Percentiles rank a stretch among this genome's conserved stretches.
Evolutionary conservation across 2,888 invertebrate genomes (phyloP).

Genomic region (Drosophila birchii): DNA sequence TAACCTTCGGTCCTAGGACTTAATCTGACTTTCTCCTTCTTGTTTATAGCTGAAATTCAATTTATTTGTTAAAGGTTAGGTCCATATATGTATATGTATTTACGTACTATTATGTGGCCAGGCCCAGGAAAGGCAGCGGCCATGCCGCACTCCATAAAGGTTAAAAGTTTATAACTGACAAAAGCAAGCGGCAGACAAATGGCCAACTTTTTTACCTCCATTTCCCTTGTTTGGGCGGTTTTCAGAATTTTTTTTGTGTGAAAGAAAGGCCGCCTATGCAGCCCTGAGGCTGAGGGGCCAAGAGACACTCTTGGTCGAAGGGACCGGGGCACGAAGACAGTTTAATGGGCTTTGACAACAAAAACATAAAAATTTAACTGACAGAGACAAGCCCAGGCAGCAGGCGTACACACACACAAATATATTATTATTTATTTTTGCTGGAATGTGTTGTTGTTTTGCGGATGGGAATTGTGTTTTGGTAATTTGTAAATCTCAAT

Average conservation of each 20-base stretch:
- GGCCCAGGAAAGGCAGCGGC: constrained; percentile 28
- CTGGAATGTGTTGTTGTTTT: constrained; percentile 21
- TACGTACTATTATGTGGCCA: constrained; percentile 35
- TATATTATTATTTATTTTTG: constrained; percentile 37
- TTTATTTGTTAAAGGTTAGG: constrained; percentile 2
- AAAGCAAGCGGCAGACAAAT: constrained; percentile 52
- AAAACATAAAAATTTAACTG: constrained; percentile 53
- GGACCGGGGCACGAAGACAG: constrained; percentile 45
- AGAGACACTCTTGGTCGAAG: constrained; percentile 1
- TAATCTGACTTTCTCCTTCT: constrained; percentile 23
- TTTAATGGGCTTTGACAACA: constrained; percentile 54
- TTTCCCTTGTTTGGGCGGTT: constrained; percentile 17
- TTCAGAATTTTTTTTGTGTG: constrained; percentile 2
- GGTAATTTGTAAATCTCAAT: constrained; percentile 45
- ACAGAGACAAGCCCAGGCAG: constrained; percentile 26
- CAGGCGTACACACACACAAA: constrained; percentile 8
- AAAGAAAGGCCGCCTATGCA: constrained; percentile 25
- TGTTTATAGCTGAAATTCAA: constrained; percentile 17
- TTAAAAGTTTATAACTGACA: constrained; percentile 63
- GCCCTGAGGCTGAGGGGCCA: constrained; percentile 8
- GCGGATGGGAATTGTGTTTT: constrained; percentile 33
- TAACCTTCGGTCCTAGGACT: constrained; percentile 4
- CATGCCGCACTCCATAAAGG: constrained; percentile 55
- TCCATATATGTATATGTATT: constrained; percentile 13
- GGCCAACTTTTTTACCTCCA: constrained; percentile 47